Percentiles rank a stretch among this genome's conserved stretches.
Evolutionary conservation across 1,140 invertebrate genomes (phyloP).

Genomic region (Scylla paramamosain): DNA sequence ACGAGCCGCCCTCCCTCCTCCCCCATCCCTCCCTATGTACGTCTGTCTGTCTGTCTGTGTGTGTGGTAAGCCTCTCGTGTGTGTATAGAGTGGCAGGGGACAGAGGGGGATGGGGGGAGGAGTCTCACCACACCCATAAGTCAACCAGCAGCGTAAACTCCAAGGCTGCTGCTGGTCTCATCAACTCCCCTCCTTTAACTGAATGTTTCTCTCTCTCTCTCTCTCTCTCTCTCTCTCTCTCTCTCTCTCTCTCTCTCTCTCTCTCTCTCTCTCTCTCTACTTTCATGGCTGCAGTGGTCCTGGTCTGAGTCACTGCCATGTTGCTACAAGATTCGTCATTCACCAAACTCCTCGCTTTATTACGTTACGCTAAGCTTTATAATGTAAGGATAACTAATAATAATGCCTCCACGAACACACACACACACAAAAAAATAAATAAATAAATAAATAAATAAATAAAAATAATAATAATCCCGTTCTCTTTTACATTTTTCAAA

Average conservation of each 20-base stretch:
- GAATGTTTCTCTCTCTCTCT: neutral
- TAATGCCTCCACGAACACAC: neutral
- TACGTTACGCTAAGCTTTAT: no score
- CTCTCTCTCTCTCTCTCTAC: neutral
- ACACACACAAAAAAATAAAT: neutral
- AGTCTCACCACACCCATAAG: neutral
- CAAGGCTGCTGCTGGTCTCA: neutral
- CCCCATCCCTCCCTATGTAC: neutral
- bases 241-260: constrained; percentile 21
- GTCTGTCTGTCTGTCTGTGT: constrained; percentile 5
- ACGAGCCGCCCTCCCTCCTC: neutral
- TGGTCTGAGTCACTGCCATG: no score
- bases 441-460: neutral
- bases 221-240: constrained; percentile 30
- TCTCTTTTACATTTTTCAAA: no score
- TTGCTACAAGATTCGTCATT: no score
- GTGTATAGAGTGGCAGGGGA: neutral
- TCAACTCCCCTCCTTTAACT: neutral
- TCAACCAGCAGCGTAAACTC: no score
- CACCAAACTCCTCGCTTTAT: no score
- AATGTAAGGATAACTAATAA: no score
- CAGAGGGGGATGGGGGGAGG: neutral
- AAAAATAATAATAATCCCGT: neutral
- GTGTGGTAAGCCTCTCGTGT: neutral
- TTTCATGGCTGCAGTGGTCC: neutral